Evolutionary conservation across 1,140 invertebrate species (phyloP).

Genomic region (Hypothenemus hampei): DNA sequence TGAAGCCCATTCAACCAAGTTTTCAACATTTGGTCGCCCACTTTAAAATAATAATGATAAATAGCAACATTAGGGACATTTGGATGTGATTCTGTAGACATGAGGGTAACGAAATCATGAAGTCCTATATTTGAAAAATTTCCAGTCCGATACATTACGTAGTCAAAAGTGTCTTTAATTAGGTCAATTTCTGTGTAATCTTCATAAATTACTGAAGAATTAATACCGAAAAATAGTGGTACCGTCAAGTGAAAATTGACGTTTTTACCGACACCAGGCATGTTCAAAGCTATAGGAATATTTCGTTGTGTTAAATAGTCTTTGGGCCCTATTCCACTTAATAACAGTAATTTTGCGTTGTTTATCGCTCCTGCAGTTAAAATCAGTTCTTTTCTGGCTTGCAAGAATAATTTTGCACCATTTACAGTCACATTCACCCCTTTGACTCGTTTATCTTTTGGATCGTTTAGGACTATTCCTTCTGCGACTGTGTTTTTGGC

Average conservation of each 20-base stretch:
- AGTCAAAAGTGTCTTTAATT: conserved; percentile 28
- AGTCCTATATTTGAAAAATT: conserved; percentile 26
- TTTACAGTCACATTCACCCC: conserved; percentile 48
- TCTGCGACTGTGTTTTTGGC: conserved; percentile 57
- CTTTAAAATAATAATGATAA: conserved; percentile 30
- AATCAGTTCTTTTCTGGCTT: conserved; percentile 61
- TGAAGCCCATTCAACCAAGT: conserved; percentile 15
- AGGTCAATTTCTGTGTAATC: conserved; percentile 25
- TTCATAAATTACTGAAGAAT: conserved; percentile 4
- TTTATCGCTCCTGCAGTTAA: conserved; percentile 69
- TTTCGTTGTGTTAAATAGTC: conserved; percentile 47
- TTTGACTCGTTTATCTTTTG: conserved; percentile 32
- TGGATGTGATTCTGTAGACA: conserved; percentile 18
- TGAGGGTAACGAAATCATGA: conserved; percentile 27
- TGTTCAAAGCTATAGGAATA: conserved; percentile 44
- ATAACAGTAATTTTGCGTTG: conserved; percentile 72
- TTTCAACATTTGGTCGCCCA: conserved; percentile 23
- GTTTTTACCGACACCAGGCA: conserved; percentile 53
- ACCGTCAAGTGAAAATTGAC: conserved; percentile 49
- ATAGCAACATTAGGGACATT: conserved; percentile 25
- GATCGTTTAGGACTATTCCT: conserved; percentile 49
- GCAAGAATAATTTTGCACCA: conserved; percentile 36
- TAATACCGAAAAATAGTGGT: conserved; percentile 27
- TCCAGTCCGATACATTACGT: conserved; percentile 28
- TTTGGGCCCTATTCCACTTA: conserved; percentile 71